Percentiles rank a stretch among this genome's conserved stretches.
phyloP scores from a whole-genome alignment of 2,113 vertebrate genomes.

The Gallinago paraguaiae region DNA sequence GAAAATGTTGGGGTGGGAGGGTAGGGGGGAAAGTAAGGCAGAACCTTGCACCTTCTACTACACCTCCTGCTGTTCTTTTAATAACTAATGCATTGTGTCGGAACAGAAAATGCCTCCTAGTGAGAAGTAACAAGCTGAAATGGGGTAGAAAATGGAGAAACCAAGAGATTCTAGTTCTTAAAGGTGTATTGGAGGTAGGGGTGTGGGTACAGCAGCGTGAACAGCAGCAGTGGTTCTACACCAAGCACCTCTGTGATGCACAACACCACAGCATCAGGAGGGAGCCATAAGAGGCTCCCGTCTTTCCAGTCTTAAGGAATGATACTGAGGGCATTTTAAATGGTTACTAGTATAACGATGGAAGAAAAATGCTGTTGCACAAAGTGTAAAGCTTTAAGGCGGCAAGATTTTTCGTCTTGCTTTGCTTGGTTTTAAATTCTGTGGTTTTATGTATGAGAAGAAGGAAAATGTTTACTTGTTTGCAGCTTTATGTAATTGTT shows the following conservation, averaged over 20 bases:
- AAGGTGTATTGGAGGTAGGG: conserved; percentile 37
- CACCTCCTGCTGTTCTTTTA: neutral
- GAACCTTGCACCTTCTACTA: neutral
- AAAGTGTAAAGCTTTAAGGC: conserved; percentile 40
- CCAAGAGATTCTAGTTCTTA: conserved; percentile 23
- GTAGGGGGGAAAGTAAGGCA: neutral
- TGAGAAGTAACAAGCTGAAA: conserved; percentile 13
- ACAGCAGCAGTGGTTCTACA: neutral
- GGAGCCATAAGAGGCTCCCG: conserved; percentile 43
- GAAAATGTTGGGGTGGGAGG: neutral
- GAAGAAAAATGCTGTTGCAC: conserved; percentile 44
- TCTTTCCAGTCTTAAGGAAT: too few relatives aligned
- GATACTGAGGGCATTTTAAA: too few relatives aligned
- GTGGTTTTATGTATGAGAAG: conserved; percentile 40
- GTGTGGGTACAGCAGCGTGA: neutral
- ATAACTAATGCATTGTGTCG: neutral
- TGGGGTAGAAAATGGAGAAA: conserved; percentile 32
- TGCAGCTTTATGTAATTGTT: conserved; percentile 5
- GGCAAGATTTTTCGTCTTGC: conserved; percentile 21
- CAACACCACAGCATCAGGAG: conserved; percentile 42
- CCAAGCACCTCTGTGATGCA: neutral
- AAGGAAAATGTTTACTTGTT: conserved; percentile 40
- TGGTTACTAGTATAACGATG: neutral
- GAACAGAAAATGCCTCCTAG: neutral
- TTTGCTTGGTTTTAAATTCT: conserved; percentile 66